Evolutionary conservation across 2,113 vertebrate species (phyloP).

Genomic region (Xenus cinereus): DNA sequence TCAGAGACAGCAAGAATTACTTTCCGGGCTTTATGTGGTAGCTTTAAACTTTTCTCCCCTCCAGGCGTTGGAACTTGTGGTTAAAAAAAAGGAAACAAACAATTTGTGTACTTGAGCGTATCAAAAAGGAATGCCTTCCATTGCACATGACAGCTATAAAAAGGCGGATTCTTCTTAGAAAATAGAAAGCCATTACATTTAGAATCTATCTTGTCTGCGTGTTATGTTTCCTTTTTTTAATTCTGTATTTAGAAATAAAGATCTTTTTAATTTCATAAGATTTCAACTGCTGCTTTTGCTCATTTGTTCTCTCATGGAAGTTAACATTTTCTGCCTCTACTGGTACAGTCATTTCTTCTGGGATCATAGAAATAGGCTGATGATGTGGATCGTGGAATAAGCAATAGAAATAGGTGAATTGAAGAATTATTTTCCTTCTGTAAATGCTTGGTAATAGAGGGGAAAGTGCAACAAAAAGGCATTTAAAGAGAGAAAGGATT

Average conservation of each 20-base stretch:
- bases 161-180: neutral
- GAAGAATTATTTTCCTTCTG: neutral
- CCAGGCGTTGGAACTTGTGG: neutral
- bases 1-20: neutral
- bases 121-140: neutral
- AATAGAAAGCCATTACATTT: neutral
- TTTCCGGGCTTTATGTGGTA: neutral
- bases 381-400: neutral
- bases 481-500: neutral
- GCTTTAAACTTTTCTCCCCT: neutral
- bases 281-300: neutral
- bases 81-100: neutral
- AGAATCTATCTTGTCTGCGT: neutral
- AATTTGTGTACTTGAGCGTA: neutral
- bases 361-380: neutral
- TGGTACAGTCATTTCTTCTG: neutral
- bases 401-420: neutral
- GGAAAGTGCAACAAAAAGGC: constrained; percentile 26
- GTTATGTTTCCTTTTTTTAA: neutral
- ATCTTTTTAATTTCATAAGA: neutral
- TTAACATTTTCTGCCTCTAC: neutral
- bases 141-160: neutral
- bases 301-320: neutral
- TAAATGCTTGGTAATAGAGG: neutral
- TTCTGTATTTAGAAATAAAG: constrained; percentile 3